Conservation (phyloP, 2,888 invertebrate species). For the Sarcophaga subvicina region DNA sequence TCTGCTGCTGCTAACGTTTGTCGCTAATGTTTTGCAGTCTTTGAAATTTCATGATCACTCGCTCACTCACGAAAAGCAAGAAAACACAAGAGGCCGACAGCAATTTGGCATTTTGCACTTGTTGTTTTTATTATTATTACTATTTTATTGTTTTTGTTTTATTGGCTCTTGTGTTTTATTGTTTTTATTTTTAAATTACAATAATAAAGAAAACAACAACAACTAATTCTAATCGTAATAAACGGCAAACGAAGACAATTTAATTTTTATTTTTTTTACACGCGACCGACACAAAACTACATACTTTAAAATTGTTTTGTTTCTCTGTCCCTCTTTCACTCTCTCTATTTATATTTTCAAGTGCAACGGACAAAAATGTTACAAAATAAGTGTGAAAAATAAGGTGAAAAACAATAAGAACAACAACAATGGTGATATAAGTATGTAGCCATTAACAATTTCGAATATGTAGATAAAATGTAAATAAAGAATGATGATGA, state of each 20-base stretch:
- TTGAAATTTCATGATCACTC: slow-evolving; percentile 40
- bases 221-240: neutral
- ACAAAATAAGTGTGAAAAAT: slow-evolving; percentile 61
- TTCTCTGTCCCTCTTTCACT: no score
- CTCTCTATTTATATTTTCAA: slow-evolving; percentile 40
- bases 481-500: slow-evolving; percentile 1
- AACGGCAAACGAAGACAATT: neutral
- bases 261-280: slow-evolving; percentile 7
- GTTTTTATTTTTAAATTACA: slow-evolving; percentile 31
- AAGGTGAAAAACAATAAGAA: slow-evolving; percentile 5
- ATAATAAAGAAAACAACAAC: neutral
- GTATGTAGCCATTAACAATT: neutral
- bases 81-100: slow-evolving; percentile 38
- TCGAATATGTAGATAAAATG: slow-evolving; percentile 7
- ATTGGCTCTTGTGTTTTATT: slow-evolving; percentile 39
- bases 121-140: slow-evolving; percentile 1
- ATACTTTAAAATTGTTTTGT: slow-evolving; percentile 32
- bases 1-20: neutral
- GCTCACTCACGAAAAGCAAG: neutral
- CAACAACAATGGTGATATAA: slow-evolving; percentile 4
- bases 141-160: slow-evolving; percentile 18
- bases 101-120: slow-evolving; percentile 57
- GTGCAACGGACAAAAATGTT: slow-evolving; percentile 61
- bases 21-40: neutral
- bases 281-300: slow-evolving; percentile 68